These are phyloP conservation scores for Thamnophis sirtalis DNA, from an alignment of 2,113 vertebrate species.

Conservation along the genomic window DNA sequence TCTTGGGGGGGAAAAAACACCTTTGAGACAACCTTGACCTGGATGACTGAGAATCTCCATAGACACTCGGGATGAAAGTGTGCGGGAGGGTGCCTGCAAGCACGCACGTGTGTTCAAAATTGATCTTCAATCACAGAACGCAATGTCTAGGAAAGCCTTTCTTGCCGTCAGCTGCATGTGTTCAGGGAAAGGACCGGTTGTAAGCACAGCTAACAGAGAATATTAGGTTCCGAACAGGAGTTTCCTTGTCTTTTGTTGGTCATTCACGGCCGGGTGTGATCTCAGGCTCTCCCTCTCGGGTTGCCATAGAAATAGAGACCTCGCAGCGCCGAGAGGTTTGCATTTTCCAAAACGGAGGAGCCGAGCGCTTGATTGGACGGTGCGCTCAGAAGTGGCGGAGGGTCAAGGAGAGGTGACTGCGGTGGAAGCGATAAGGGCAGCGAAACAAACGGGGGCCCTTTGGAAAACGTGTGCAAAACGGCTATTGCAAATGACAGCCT, in stretches of 20 bases:
- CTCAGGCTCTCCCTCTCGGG: neutral
- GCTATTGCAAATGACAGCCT: neutral
- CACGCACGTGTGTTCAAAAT: neutral
- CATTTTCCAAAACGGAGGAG: neutral
- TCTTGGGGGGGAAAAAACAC: no score
- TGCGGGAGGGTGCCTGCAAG: no score
- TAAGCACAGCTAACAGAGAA: no score
- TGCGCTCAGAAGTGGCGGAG: neutral
- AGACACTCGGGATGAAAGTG: neutral
- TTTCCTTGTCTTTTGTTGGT: neutral
- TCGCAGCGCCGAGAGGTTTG: neutral
- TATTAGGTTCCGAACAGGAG: neutral
- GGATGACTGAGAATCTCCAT: no score
- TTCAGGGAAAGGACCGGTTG: neutral
- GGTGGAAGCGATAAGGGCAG: neutral
- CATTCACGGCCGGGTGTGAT: neutral
- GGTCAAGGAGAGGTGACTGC: constrained; percentile 22
- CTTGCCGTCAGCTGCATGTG: neutral
- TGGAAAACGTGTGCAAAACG: neutral
- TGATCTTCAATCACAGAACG: neutral
- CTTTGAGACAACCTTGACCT: no score
- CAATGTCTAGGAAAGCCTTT: neutral
- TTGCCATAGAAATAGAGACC: constrained; percentile 12
- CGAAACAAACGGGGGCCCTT: neutral
- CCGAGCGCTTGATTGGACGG: neutral